Evolutionary conservation across 2,888 invertebrate genomes (phyloP).

Genomic region (Drosophila neonasuta): DNA sequence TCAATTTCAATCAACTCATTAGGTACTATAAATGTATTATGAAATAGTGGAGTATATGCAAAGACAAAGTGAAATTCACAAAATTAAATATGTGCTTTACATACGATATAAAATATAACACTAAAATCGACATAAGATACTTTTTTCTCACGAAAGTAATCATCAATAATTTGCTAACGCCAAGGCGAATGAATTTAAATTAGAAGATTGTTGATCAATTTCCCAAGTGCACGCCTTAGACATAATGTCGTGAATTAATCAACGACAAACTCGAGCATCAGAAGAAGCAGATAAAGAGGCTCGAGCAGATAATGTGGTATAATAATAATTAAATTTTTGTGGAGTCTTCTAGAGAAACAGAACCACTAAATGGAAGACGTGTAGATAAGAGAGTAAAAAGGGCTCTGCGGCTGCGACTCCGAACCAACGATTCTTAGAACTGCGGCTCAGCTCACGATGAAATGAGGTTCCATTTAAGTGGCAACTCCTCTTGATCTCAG

Average conservation of each 20-base stretch:
- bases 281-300: slow-evolving; percentile 8
- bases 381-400: slow-evolving; percentile 58
- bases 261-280: slow-evolving; percentile 21
- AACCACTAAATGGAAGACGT: slow-evolving; percentile 55
- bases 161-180: not conserved
- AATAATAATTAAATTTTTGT: slow-evolving; percentile 69
- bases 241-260: slow-evolving; percentile 60
- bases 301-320: slow-evolving; percentile 50
- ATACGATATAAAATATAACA: no score
- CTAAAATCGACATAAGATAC: no score
- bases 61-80: no score
- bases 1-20: no score
- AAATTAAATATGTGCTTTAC: no score
- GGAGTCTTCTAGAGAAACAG: slow-evolving; percentile 56
- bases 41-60: no score
- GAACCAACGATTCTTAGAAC: slow-evolving; percentile 54
- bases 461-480: slow-evolving; percentile 30
- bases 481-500: slow-evolving; percentile 14
- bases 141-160: not conserved
- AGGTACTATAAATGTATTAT: no score
- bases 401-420: slow-evolving; percentile 10
- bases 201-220: slow-evolving; percentile 8
- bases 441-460: slow-evolving; percentile 27
- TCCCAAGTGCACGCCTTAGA: slow-evolving; percentile 5
- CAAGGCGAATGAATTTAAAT: slow-evolving; percentile 1